These are phyloP conservation scores for Agonopterix heracliana DNA, from an alignment of 2,888 invertebrate species.

Conservation along the genomic window DNA sequence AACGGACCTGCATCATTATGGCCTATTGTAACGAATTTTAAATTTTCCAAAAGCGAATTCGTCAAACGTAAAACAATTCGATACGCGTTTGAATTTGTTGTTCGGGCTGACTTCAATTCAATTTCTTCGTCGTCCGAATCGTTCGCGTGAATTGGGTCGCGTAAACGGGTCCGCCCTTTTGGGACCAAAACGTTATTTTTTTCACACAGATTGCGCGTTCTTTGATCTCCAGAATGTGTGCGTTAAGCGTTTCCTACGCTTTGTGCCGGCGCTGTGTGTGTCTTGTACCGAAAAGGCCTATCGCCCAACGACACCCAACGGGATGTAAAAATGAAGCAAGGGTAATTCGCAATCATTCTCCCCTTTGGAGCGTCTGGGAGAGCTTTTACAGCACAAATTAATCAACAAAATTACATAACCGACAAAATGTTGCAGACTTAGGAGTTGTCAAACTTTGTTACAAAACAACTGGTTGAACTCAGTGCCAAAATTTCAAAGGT, in stretches of 20 bases:
- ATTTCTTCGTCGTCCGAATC: constrained; percentile 69
- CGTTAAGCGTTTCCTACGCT: constrained; percentile 71
- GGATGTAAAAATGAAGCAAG: constrained; percentile 61
- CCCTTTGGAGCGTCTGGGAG: constrained; percentile 17
- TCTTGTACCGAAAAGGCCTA: constrained; percentile 42
- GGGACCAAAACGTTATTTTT: constrained; percentile 74
- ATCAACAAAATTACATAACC: constrained; percentile 6
- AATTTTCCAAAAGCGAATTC: constrained; percentile 72
- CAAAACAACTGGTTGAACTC: constrained; percentile 10
- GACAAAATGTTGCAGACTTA: constrained; percentile 6
- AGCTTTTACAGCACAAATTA: neutral
- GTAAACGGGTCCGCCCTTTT: constrained; percentile 75
- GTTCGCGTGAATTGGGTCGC: constrained; percentile 75
- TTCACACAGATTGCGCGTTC: constrained; percentile 74
- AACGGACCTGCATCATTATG: constrained; percentile 69
- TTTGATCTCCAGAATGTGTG: constrained; percentile 74
- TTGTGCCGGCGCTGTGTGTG: constrained; percentile 61
- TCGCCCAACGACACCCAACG: constrained; percentile 60
- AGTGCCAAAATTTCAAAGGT: constrained; percentile 25
- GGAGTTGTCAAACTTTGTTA: constrained; percentile 9
- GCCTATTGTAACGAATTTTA: constrained; percentile 69
- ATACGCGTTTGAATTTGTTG: constrained; percentile 75
- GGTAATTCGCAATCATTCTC: constrained; percentile 51
- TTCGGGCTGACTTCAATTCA: constrained; percentile 69
- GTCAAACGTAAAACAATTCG: constrained; percentile 77